Conservation (phyloP, 1,140 invertebrate genomes). For the Bathynomus jamesi region DNA sequence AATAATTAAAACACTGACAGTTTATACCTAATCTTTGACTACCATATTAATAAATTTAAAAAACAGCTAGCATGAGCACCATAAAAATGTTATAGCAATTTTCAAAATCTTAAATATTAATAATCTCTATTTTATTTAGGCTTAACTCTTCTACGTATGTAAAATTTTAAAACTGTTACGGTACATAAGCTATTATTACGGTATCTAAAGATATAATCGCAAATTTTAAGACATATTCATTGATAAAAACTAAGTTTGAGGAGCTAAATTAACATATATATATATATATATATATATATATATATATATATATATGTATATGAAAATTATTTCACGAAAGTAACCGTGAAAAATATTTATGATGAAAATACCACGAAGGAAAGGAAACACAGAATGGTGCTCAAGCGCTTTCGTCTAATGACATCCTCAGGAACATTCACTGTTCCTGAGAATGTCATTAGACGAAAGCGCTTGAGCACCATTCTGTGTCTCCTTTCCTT, state of each 20-base stretch:
- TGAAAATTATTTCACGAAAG: no score
- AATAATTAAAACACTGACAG: not conserved
- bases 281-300: not conserved
- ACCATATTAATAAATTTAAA: not conserved
- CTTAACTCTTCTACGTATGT: not conserved
- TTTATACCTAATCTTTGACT: not conserved
- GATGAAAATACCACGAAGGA: not conserved
- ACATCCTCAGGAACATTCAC: not conserved
- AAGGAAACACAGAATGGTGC: not conserved
- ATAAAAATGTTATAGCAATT: no score
- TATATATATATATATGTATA: conserved; percentile 1
- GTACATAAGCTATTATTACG: not conserved
- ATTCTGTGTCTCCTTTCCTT: not conserved
- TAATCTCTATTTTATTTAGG: not conserved
- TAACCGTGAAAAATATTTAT: no score
- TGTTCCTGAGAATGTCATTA: no score
- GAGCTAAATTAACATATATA: not conserved
- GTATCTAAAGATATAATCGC: not conserved
- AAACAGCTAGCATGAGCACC: no score
- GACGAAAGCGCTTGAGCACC: no score
- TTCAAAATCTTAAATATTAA: not conserved
- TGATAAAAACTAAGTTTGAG: not conserved
- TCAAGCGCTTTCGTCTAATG: not conserved
- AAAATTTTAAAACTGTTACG: not conserved
- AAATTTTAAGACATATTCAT: not conserved